Conservation (phyloP, 1,140 invertebrate genomes). For the Trachelipus rathkii region DNA sequence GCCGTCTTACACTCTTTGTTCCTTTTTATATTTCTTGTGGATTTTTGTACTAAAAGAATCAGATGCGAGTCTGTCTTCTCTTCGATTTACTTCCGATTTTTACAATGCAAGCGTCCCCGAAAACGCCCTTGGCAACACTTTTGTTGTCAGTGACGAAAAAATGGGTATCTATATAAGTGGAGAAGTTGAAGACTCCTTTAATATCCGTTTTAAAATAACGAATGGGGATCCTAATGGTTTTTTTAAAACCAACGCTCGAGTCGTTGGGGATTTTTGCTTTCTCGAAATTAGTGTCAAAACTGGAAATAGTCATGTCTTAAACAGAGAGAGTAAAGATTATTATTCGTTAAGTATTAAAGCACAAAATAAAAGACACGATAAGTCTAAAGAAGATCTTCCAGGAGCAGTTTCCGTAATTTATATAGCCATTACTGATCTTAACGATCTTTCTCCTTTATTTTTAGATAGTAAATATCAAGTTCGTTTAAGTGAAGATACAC, state of each 20-base stretch:
- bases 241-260: conserved; percentile 10
- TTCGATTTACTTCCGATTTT: conserved; percentile 17
- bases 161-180: conserved; percentile 22
- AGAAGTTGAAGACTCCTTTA: not conserved
- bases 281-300: conserved; percentile 25
- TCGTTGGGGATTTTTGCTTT: conserved; percentile 27
- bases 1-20: not conserved
- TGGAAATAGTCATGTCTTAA: conserved; percentile 22
- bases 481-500: conserved; percentile 81
- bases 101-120: conserved; percentile 28
- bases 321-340: conserved; percentile 18
- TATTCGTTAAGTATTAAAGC: conserved; percentile 21
- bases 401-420: conserved; percentile 16
- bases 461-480: conserved; percentile 79
- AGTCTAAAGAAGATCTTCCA: conserved; percentile 19
- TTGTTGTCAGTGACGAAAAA: conserved; percentile 23
- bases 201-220: conserved; percentile 16
- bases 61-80: not conserved
- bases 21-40: not conserved
- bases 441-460: conserved; percentile 84
- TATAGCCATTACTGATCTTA: conserved; percentile 21
- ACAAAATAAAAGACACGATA: conserved; percentile 6
- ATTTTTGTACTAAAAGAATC: not conserved
- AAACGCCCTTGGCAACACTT: conserved; percentile 27
- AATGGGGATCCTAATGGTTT: conserved; percentile 20